A percentile compares a stretch with the other conserved stretches of the same genome.
phyloP scores from a whole-genome alignment of 2,797 vertebrate genomes.

The Acestrorhynchus altus region DNA sequence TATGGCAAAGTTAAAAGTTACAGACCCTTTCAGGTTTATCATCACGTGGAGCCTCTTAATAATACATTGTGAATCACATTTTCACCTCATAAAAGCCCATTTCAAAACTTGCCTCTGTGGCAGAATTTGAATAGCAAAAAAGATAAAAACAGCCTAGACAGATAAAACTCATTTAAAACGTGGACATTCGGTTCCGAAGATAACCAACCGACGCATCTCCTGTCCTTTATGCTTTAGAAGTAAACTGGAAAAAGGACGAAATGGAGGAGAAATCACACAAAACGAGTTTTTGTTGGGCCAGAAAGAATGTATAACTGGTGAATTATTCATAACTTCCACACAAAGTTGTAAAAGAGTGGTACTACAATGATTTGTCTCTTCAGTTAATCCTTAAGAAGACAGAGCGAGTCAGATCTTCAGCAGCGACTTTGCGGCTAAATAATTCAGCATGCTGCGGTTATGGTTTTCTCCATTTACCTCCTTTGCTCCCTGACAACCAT shows the following conservation, averaged over 20 bases:
- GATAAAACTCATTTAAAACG: conserved; percentile 68
- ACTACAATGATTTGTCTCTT: conserved; percentile 72
- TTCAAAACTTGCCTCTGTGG: conserved; percentile 72
- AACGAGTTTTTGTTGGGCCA: conserved; percentile 60
- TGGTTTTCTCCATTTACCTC: conserved; percentile 70
- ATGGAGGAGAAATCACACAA: conserved; percentile 61
- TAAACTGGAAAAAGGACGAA: conserved; percentile 58
- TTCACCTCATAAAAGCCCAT: conserved; percentile 60
- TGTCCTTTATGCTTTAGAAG: conserved; percentile 54
- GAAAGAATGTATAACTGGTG: conserved; percentile 63
- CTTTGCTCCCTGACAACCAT: conserved; percentile 65
- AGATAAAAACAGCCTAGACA: conserved; percentile 70
- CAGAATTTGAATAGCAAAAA: conserved; percentile 74
- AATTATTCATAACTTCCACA: conserved; percentile 73
- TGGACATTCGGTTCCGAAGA: conserved; percentile 64
- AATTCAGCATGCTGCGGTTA: conserved; percentile 75
- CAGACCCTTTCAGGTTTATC: conserved; percentile 59
- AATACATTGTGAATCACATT: conserved; percentile 64
- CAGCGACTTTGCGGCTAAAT: conserved; percentile 71
- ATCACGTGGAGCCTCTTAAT: conserved; percentile 62
- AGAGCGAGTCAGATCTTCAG: conserved; percentile 73
- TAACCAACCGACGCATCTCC: conserved; percentile 71
- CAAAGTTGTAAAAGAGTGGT: conserved; percentile 71
- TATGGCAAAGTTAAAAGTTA: conserved; percentile 46
- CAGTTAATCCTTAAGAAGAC: conserved; percentile 79